Evolutionary conservation across 1,140 invertebrate species (phyloP), one percentile per base, ranked within the genome.

Genomic region (Tachypleus tridentatus): DNA sequence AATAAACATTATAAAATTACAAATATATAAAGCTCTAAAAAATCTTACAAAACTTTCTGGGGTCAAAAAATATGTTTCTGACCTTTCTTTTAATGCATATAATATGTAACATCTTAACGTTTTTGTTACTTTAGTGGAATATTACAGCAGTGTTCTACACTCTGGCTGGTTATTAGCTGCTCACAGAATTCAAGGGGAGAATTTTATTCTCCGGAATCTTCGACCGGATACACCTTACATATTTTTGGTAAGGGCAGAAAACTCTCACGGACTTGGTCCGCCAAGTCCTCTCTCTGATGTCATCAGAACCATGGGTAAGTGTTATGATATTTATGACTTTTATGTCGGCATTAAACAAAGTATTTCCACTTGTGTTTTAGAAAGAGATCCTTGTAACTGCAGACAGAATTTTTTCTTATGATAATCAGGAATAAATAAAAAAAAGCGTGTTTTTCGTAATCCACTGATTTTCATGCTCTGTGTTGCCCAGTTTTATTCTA

Each of bases 191-290:
- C 80, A 80, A 49, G 81, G 81, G 67, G 83, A 85, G 62, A 82
- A 80, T 68, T 84, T 84, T 71, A 80, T 83, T 59, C 85, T 88
- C 71, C 29, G 82, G 3, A 84, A 86, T 71, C 79, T 93, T 58
- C 86, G 85, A 65, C 86, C 86, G 4, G 88, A 88, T 69, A 89
- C 87, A 29, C 83, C 84, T 7, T 95, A 95, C 76, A 81, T 92
- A 52, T 95, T 96, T 72, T 78, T 93, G n/a, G 86, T 96, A 7
- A 81, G 93, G 63, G 89, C 91, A 0, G 87, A 91, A 76, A 96
- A 94, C 73, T 83, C 83, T 29, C 86, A 92, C 71, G 92, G 92
- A 10, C 71, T 82, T 50, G 79, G 81, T 47, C 68, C 71, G 49
- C 82, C 83, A 2, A 80, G 80, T 68, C 71, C 73, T 5, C 64